phyloP scores from a whole-genome alignment of 2,113 vertebrate species.

The Grammomys dolichurus region DNA sequence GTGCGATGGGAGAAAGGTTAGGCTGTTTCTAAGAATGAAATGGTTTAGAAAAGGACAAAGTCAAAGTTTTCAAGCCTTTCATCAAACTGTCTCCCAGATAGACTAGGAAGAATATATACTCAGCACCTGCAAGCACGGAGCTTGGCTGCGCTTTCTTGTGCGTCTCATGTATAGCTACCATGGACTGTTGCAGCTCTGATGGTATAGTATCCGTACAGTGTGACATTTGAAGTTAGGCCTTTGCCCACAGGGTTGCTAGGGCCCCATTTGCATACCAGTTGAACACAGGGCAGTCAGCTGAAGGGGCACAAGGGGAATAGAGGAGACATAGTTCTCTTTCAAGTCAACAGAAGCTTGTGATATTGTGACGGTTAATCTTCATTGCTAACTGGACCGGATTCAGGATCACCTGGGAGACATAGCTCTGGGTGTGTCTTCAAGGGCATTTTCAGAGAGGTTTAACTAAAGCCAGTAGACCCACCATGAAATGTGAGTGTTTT shows the following conservation, averaged over 20 bases:
- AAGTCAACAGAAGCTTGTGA: background rate
- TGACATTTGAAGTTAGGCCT: no score
- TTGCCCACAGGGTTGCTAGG: background rate
- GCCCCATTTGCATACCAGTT: background rate
- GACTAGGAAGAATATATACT: background rate
- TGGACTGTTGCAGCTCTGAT: no score
- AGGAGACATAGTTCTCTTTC: background rate
- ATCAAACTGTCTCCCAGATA: background rate
- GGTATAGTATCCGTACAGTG: rapidly evolving
- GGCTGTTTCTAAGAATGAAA: background rate
- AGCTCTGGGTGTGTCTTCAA: background rate
- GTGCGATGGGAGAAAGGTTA: background rate
- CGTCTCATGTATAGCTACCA: background rate
- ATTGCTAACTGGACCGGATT: background rate
- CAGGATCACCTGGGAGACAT: background rate
- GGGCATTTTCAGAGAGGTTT: background rate
- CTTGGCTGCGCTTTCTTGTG: background rate
- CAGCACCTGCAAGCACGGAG: background rate
- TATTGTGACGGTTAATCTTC: background rate
- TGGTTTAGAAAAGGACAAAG: background rate
- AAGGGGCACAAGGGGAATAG: background rate
- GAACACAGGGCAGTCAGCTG: background rate
- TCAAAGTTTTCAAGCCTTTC: background rate
- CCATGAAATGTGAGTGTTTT: background rate
- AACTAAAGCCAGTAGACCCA: background rate